These are phyloP conservation scores for Dunckerocampus dactyliophorus DNA, from an alignment of 2,113 vertebrate species.

Conservation along the genomic window DNA sequence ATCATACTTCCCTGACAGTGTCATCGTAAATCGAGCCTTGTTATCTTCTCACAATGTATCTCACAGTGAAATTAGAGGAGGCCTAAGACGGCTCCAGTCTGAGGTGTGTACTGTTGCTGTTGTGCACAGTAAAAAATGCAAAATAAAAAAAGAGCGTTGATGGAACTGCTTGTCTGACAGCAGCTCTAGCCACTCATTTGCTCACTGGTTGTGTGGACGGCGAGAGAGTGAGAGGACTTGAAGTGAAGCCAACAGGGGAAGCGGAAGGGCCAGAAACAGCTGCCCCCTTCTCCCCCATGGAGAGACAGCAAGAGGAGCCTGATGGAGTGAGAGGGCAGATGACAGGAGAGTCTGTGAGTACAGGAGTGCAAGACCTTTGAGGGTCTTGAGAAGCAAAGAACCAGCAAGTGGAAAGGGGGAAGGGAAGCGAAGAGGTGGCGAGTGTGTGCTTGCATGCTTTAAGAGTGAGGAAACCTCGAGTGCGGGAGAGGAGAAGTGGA, in stretches of 20 bases:
- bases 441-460: constrained; percentile 38
- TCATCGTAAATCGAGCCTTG: too few species aligned
- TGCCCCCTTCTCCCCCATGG: constrained; percentile 55
- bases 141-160: constrained; percentile 13
- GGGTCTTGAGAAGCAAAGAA: constrained; percentile 30
- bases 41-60: too few species aligned
- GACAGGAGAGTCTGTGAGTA: constrained; percentile 46
- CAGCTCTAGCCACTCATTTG: constrained; percentile 46
- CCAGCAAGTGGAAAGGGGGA: constrained; percentile 37
- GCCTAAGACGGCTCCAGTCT: constrained; percentile 18
- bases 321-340: constrained; percentile 36
- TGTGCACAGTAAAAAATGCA: constrained; percentile 24
- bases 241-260: constrained; percentile 51
- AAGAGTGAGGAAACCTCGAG: constrained; percentile 30
- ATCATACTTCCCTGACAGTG: too few species aligned
- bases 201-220: constrained; percentile 22
- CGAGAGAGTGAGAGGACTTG: constrained; percentile 39
- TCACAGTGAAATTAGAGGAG: background rate
- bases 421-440: constrained; percentile 23
- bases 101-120: constrained; percentile 21
- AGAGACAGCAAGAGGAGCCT: constrained; percentile 41
- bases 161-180: constrained; percentile 39
- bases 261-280: constrained; percentile 71
- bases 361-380: constrained; percentile 29
- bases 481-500: constrained; percentile 30